These are phyloP conservation scores for Caenorhabditis virilis DNA, from an alignment of 2,888 invertebrate genomes.

Conservation along the genomic window DNA sequence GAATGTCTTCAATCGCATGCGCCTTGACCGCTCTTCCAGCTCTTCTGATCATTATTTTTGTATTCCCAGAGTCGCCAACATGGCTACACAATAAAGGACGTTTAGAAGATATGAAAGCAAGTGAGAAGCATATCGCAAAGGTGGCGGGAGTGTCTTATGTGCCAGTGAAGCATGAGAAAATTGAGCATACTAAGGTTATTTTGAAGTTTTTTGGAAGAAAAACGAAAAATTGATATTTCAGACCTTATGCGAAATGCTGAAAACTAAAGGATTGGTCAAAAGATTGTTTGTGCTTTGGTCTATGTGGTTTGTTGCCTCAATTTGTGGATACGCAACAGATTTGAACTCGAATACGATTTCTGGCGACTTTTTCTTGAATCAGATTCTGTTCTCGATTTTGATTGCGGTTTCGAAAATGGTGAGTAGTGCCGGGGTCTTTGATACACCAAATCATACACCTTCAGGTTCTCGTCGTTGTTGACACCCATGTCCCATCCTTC, in stretches of 20 bases:
- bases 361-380: constrained; percentile 65
- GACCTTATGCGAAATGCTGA: constrained; percentile 51
- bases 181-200: constrained; percentile 54
- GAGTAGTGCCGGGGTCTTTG: neutral
- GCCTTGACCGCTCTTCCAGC: constrained; percentile 61
- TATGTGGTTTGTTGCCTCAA: constrained; percentile 65
- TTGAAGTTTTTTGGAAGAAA: too few species aligned
- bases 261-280: constrained; percentile 50
- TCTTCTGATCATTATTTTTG: constrained; percentile 59
- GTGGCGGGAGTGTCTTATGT: constrained; percentile 59
- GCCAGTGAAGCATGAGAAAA: constrained; percentile 52
- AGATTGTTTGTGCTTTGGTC: constrained; percentile 63
- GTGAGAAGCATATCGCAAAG: constrained; percentile 60
- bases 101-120: constrained; percentile 58
- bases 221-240: too few species aligned
- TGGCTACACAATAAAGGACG: constrained; percentile 64
- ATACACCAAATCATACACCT: too few species aligned
- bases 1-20: constrained; percentile 58
- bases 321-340: constrained; percentile 67
- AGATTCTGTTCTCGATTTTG: constrained; percentile 64
- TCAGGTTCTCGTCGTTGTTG: constrained; percentile 60
- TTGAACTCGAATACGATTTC: constrained; percentile 62
- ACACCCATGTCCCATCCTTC: constrained; percentile 59
- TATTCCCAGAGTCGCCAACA: constrained; percentile 67
- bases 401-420: constrained; percentile 66